A percentile compares a stretch with the other conserved stretches of the same genome.
Evolutionary conservation across 2,888 invertebrate species (phyloP).

Genomic region (Augochlorella aurata): DNA sequence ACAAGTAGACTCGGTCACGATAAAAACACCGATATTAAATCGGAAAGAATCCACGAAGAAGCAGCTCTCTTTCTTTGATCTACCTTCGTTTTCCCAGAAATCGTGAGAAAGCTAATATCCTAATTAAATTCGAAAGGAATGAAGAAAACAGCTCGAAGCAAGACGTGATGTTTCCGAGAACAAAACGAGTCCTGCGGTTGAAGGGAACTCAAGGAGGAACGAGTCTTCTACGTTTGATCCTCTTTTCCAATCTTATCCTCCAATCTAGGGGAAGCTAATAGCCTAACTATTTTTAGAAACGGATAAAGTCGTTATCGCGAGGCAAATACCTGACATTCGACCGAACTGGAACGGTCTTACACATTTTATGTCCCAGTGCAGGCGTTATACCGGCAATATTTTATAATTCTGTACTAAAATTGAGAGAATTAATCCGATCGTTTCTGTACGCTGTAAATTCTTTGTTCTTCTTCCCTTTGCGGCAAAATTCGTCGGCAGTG

Average conservation of each 20-base stretch:
- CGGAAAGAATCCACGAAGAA: neutral
- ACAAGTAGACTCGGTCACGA: no score
- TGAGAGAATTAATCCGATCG: no score
- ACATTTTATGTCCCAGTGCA: no score
- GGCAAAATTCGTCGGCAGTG: no score
- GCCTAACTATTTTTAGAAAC: neutral
- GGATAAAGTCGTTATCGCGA: neutral
- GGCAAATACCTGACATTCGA: neutral
- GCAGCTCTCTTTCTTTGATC: neutral
- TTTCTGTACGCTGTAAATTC: no score
- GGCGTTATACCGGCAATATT: no score
- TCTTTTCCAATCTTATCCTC: constrained; percentile 1
- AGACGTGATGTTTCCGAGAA: neutral
- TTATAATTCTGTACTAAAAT: no score
- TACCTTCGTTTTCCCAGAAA: neutral
- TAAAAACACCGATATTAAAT: neutral
- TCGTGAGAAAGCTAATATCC: neutral
- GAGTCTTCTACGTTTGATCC: neutral
- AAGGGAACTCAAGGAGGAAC: neutral
- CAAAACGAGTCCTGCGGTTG: neutral
- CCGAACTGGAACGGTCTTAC: neutral
- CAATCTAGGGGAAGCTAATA: neutral
- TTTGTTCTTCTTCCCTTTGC: no score
- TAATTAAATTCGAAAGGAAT: neutral
- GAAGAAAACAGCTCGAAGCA: neutral